A percentile compares a stretch with the other conserved stretches of the same genome.
Evolutionary conservation across 2,797 vertebrate species (phyloP).

Genomic region (Nyctibius grandis): DNA sequence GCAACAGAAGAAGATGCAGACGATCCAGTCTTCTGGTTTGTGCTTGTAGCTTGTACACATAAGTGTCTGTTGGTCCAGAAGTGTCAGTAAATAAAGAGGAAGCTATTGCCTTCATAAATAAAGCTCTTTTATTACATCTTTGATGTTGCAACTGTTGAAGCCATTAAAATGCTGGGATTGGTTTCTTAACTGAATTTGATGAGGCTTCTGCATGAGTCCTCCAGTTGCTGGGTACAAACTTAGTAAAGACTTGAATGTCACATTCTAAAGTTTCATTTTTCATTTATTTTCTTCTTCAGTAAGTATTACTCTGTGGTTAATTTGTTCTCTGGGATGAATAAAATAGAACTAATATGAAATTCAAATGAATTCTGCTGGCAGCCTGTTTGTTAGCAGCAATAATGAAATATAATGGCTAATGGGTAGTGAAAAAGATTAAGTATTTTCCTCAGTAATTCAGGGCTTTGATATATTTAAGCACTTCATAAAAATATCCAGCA

Average conservation of each 20-base stretch:
- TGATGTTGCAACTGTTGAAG: not conserved
- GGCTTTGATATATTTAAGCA: not conserved
- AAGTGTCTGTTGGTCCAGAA: not conserved
- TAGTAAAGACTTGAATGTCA: not conserved
- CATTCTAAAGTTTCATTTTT: constrained; percentile 5
- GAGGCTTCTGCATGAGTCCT: not conserved
- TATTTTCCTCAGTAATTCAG: not conserved
- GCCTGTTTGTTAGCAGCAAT: constrained; percentile 40
- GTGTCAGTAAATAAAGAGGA: not conserved
- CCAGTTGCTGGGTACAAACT: not conserved
- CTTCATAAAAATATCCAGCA: not conserved
- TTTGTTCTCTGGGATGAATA: constrained; percentile 27
- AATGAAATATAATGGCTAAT: constrained; percentile 5
- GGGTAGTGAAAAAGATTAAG: not conserved
- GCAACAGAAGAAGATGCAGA: not conserved
- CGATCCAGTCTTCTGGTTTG: not conserved
- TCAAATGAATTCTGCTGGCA: constrained; percentile 23
- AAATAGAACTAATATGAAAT: constrained; percentile 48
- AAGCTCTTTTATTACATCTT: not conserved
- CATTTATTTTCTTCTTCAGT: constrained; percentile 33
- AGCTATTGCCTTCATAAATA: not conserved
- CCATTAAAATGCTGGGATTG: not conserved
- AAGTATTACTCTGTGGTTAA: constrained; percentile 7
- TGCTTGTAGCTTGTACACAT: not conserved
- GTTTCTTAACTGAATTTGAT: not conserved